Conservation (phyloP, 1,140 invertebrate genomes). For the Drosophila miranda region DNA sequence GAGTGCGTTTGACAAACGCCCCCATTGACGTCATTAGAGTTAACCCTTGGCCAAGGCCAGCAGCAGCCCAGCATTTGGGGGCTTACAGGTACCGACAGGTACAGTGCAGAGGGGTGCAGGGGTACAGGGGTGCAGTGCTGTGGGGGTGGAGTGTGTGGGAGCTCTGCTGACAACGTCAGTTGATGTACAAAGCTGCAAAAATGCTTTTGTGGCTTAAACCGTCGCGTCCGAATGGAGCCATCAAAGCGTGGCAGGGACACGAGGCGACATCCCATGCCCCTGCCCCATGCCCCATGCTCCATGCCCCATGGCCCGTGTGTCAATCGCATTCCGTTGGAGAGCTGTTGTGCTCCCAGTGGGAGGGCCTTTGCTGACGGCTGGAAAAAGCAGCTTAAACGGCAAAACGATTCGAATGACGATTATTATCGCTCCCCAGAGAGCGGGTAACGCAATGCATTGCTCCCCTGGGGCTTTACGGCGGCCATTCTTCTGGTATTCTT, state of each 20-base stretch:
- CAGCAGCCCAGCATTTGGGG: too few species aligned
- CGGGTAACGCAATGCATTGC: too few species aligned
- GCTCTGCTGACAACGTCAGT: constrained; percentile 19
- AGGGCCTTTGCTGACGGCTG: too few species aligned
- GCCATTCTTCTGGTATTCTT: too few species aligned
- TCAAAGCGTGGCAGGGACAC: constrained; percentile 58
- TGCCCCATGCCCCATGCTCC: background rate
- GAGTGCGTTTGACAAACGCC: constrained; percentile 48
- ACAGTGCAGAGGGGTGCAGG: too few species aligned
- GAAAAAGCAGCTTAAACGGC: too few species aligned
- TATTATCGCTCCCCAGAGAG: too few species aligned
- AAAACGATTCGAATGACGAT: too few species aligned
- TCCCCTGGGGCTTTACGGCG: too few species aligned
- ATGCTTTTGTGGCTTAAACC: constrained; percentile 51
- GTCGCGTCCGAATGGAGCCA: constrained; percentile 31
- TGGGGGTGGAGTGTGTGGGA: background rate
- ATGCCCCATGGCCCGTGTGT: background rate
- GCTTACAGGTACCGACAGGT: too few species aligned
- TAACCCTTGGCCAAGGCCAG: constrained; percentile 46
- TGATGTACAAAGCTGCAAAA: constrained; percentile 32
- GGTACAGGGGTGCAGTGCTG: background rate
- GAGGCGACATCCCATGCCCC: background rate
- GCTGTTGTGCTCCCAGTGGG: too few species aligned
- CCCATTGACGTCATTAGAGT: constrained; percentile 70
- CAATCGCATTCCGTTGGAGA: background rate